Evolutionary conservation across 2,797 vertebrate species (phyloP).

Genomic region (Pangasius macronema): DNA sequence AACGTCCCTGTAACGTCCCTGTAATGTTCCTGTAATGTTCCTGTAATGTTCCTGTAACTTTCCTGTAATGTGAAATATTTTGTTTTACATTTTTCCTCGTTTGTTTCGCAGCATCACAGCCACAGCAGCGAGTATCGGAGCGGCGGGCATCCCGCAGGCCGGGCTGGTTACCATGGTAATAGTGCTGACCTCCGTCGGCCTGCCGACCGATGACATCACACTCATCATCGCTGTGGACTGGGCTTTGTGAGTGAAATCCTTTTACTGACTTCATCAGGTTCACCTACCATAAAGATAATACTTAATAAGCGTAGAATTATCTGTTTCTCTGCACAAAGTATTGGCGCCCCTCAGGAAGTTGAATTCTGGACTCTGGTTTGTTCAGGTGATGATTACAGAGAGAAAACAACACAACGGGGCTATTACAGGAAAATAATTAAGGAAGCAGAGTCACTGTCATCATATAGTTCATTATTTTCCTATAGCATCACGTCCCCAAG

Average conservation of each 20-base stretch:
- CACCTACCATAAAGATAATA: too few relatives aligned
- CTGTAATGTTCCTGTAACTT: neutral
- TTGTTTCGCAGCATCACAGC: slow-evolving; percentile 85
- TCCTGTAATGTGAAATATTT: neutral
- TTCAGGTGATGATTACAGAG: too few relatives aligned
- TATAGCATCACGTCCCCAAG: too few relatives aligned
- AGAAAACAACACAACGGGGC: too few relatives aligned
- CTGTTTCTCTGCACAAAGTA: neutral
- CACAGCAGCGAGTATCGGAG: slow-evolving; percentile 93
- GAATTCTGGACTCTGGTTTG: too few relatives aligned
- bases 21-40: neutral
- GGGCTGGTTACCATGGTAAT: slow-evolving; percentile 98
- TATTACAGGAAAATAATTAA: too few relatives aligned
- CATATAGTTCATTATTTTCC: too few relatives aligned
- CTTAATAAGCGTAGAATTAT: neutral
- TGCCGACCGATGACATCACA: slow-evolving; percentile 95
- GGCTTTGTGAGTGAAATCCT: slow-evolving; percentile 87
- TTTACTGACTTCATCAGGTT: neutral
- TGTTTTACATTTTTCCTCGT: neutral
- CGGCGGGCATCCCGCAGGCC: slow-evolving; percentile 93
- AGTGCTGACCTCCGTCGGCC: slow-evolving; percentile 91
- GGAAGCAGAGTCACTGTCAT: too few relatives aligned
- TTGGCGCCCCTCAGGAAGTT: neutral
- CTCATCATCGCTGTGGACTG: slow-evolving; percentile 94
- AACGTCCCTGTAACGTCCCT: neutral